Percentiles rank a stretch among this genome's conserved stretches.
phyloP scores from a whole-genome alignment of 2,888 invertebrate species.

The Ferrisia virgata region DNA sequence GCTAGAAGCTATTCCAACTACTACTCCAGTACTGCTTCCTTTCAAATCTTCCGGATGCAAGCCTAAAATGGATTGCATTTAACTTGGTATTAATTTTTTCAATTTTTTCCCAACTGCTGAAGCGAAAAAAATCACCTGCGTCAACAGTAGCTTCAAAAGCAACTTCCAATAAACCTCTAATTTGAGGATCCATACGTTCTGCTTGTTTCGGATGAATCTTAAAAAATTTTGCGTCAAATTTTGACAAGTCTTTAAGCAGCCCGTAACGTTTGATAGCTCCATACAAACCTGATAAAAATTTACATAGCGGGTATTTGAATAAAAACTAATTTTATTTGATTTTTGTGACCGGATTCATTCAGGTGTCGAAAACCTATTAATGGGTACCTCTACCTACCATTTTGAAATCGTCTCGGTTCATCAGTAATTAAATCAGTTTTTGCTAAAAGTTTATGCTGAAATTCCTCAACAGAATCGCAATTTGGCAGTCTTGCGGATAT shows the following conservation, averaged over 20 bases:
- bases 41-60: slow-evolving; percentile 47
- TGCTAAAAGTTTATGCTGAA: slow-evolving; percentile 33
- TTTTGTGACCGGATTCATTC: too few species aligned
- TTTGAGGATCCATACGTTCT: slow-evolving; percentile 55
- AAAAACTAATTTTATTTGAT: too few species aligned
- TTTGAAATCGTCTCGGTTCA: slow-evolving; percentile 43
- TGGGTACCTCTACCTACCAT: background rate
- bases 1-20: slow-evolving; percentile 47
- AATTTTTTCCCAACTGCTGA: background rate
- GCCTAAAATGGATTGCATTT: slow-evolving; percentile 35
- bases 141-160: slow-evolving; percentile 57
- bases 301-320: too few species aligned
- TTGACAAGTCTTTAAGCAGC: slow-evolving; percentile 47
- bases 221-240: slow-evolving; percentile 54
- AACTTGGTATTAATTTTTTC: background rate
- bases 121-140: slow-evolving; percentile 52
- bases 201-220: slow-evolving; percentile 53
- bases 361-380: background rate
- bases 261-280: slow-evolving; percentile 47
- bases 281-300: slow-evolving; percentile 45
- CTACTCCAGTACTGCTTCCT: slow-evolving; percentile 46
- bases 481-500: slow-evolving; percentile 43
- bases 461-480: slow-evolving; percentile 43
- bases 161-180: slow-evolving; percentile 57
- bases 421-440: slow-evolving; percentile 39